Percentiles rank a stretch among this genome's conserved stretches.
These are phyloP conservation scores for Conomelus anceps DNA, from an alignment of 2,888 invertebrate species.

Conservation along the genomic window DNA sequence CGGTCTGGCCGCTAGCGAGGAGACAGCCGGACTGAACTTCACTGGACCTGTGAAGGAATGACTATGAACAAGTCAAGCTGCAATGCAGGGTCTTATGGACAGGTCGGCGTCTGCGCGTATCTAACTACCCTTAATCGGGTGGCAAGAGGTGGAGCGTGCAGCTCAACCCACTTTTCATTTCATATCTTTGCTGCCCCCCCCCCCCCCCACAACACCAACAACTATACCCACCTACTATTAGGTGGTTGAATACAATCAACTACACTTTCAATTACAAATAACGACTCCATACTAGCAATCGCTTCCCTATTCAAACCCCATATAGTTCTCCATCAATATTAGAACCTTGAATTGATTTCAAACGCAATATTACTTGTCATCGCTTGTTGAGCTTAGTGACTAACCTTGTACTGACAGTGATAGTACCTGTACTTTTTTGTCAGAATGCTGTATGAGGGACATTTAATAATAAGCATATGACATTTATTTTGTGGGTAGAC, in stretches of 20 bases:
- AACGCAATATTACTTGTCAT: background rate
- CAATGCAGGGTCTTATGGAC: slow-evolving; percentile 13
- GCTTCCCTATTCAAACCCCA: background rate
- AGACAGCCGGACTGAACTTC: background rate
- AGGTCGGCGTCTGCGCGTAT: background rate
- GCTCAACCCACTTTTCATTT: background rate
- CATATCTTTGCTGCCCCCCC: too few relatives aligned
- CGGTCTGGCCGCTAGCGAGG: background rate
- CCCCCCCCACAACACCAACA: background rate
- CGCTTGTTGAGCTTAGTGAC: background rate
- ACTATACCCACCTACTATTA: background rate
- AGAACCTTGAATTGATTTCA: background rate
- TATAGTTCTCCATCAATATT: background rate
- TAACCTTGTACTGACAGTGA: too few relatives aligned
- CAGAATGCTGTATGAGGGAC: too few relatives aligned
- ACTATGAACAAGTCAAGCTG: slow-evolving; percentile 3
- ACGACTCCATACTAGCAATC: background rate
- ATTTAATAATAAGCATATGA: too few relatives aligned
- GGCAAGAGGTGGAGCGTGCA: background rate
- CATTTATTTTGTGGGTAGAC: too few relatives aligned
- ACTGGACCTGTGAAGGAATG: background rate
- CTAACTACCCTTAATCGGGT: background rate
- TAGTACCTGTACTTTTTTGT: too few relatives aligned
- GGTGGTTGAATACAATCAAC: background rate
- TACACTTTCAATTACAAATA: background rate